phyloP scores from a whole-genome alignment of 2,113 vertebrate genomes.

The Centrocercus urophasianus region DNA sequence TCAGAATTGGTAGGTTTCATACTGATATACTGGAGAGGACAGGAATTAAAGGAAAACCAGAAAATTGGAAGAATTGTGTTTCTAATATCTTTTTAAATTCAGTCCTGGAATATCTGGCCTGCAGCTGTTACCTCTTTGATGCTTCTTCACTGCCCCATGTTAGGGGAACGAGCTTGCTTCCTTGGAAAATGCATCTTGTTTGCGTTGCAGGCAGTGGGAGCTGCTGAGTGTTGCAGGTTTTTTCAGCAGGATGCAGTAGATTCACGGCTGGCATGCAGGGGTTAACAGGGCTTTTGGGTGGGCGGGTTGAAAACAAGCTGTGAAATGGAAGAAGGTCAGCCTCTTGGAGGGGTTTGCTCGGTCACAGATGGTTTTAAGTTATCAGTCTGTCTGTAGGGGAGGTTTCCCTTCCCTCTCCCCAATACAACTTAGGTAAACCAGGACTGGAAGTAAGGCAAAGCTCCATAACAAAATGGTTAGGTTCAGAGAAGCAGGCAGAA shows the following conservation, averaged over 20 bases:
- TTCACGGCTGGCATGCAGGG: slow-evolving; percentile 4
- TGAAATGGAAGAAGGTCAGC: slow-evolving; percentile 62
- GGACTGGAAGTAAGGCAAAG: not conserved
- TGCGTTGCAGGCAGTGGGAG: not conserved
- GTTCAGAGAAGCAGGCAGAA: not conserved
- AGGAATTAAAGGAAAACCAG: not conserved
- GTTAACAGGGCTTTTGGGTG: slow-evolving; percentile 53
- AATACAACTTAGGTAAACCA: not conserved
- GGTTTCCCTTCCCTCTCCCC: not conserved
- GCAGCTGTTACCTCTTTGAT: not conserved
- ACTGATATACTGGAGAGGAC: not conserved
- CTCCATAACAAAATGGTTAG: accelerated
- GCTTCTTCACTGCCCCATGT: not conserved
- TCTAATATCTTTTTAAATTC: not conserved
- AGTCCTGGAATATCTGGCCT: not conserved
- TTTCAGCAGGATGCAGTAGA: not conserved
- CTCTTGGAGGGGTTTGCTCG: slow-evolving; percentile 24
- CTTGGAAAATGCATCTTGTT: accelerated
- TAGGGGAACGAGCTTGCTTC: not conserved
- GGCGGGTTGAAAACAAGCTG: slow-evolving; percentile 36
- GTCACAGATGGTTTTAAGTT: slow-evolving; percentile 45
- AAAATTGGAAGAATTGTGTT: not conserved
- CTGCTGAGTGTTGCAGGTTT: not conserved
- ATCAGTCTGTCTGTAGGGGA: not conserved
- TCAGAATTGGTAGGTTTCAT: not conserved